A percentile compares a stretch with the other conserved stretches of the same genome.
phyloP scores from a whole-genome alignment of 1,140 invertebrate species.

The Trichonephila clavipes region DNA sequence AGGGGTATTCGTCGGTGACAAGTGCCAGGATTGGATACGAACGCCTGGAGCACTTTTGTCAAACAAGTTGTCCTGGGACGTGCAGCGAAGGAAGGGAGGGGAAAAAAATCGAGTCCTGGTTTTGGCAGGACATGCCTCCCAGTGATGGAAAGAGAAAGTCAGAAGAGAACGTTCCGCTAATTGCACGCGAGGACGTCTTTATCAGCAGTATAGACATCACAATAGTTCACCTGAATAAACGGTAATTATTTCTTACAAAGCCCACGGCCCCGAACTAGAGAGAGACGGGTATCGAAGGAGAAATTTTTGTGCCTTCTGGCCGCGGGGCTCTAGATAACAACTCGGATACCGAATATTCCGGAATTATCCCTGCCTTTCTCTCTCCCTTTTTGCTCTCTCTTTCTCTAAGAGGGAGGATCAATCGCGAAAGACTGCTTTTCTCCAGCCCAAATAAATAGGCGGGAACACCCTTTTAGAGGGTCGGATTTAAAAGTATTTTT shows the following conservation, averaged over 20 bases:
- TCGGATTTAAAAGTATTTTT: conserved; percentile 69
- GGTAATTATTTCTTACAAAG: conserved; percentile 77
- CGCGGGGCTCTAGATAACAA: conserved; percentile 75
- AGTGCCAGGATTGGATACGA: conserved; percentile 76
- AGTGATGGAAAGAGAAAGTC: conserved; percentile 74
- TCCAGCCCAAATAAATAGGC: conserved; percentile 68
- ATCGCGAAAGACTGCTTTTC: conserved; percentile 54
- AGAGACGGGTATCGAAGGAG: conserved; percentile 14
- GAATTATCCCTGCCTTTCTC: conserved; percentile 68
- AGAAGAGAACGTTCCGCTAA: conserved; percentile 71
- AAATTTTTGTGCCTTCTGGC: conserved; percentile 67
- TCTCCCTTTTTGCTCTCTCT: conserved; percentile 15
- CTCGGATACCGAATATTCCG: conserved; percentile 72
- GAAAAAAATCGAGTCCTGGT: background rate
- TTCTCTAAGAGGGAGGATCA: conserved; percentile 46
- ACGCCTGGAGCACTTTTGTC: conserved; percentile 71
- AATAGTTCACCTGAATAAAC: conserved; percentile 77
- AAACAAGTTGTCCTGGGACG: conserved; percentile 75
- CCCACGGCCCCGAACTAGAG: conserved; percentile 54
- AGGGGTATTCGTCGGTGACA: conserved; percentile 58
- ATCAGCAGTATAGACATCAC: conserved; percentile 75
- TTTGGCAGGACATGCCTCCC: conserved; percentile 74
- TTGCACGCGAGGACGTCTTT: conserved; percentile 77
- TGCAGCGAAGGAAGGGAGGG: conserved; percentile 13
- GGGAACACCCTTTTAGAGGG: conserved; percentile 61